A percentile compares a stretch with the other conserved stretches of the same genome.
phyloP scores from a whole-genome alignment of 2,113 vertebrate species.

The Gnathonemus echidnorhynchus region DNA sequence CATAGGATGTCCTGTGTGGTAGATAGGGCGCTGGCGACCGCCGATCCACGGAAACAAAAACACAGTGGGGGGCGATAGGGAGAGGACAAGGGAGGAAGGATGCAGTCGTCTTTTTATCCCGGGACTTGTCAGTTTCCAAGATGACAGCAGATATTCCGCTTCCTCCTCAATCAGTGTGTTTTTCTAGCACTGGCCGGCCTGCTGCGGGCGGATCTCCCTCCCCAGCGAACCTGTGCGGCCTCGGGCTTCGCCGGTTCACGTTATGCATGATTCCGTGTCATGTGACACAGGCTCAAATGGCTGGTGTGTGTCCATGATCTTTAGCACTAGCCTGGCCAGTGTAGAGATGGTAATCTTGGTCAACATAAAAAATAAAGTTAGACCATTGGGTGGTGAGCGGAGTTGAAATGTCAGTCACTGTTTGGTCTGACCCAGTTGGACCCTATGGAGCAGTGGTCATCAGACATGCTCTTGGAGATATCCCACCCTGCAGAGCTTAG shows the following conservation, averaged over 20 bases:
- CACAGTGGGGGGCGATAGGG: not conserved
- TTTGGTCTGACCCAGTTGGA: not conserved
- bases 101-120: not conserved
- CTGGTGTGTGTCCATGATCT: not conserved
- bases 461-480: not conserved
- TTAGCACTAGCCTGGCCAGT: not conserved
- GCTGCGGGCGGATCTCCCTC: not conserved
- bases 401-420: not conserved
- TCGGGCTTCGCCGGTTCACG: not conserved
- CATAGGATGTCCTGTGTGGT: slow-evolving; percentile 10
- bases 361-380: not conserved
- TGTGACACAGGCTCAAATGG: not conserved
- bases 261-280: not conserved
- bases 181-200: not conserved
- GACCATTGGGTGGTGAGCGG: not conserved
- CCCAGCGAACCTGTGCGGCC: not conserved
- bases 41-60: not conserved
- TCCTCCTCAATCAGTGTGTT: slow-evolving; percentile 11
- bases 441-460: not conserved
- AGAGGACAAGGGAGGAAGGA: slow-evolving; percentile 25
- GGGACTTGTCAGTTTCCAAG: slow-evolving; percentile 1
- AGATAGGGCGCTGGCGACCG: not conserved
- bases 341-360: not conserved
- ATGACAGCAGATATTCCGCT: slow-evolving; percentile 25
- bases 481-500: too few species aligned